Evolutionary conservation across 2,888 invertebrate genomes (phyloP).

Genomic region (Charanyca ferruginea): DNA sequence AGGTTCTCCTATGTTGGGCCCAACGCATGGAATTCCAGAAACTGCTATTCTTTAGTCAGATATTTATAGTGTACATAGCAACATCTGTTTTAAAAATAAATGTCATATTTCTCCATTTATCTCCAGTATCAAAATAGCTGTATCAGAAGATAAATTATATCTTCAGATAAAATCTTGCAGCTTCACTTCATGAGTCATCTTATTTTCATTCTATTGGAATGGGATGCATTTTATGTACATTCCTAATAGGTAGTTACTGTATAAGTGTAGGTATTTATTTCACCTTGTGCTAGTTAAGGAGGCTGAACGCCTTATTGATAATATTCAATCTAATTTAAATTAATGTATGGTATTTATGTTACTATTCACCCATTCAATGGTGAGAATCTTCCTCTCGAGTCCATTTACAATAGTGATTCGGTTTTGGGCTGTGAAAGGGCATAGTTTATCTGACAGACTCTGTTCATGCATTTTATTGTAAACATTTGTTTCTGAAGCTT

Average conservation of each 20-base stretch:
- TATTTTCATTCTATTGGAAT: conserved; percentile 7
- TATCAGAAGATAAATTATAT: conserved; percentile 44
- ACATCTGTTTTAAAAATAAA: conserved; percentile 6
- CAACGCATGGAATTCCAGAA: background rate
- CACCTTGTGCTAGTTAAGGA: conserved; percentile 16
- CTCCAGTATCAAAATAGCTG: conserved; percentile 32
- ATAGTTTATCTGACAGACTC: too few species aligned
- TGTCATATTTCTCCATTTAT: conserved; percentile 32
- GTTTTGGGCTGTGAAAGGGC: too few species aligned
- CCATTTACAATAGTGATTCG: too few species aligned
- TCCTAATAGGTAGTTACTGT: background rate
- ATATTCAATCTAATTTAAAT: background rate
- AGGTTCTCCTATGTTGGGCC: too few species aligned
- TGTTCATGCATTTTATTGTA: too few species aligned
- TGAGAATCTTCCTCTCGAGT: too few species aligned
- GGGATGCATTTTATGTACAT: conserved; percentile 27
- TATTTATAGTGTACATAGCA: conserved; percentile 3
- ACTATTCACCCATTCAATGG: too few species aligned
- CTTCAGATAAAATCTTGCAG: conserved; percentile 31
- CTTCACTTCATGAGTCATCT: conserved; percentile 8
- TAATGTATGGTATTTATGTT: background rate
- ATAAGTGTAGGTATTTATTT: background rate
- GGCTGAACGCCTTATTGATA: background rate
- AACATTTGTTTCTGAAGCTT: too few species aligned
- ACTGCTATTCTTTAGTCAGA: too few species aligned